Evolutionary conservation across 2,888 invertebrate species (phyloP), one percentile per base, ranked within the genome.

Genomic region (Amiota minor): DNA sequence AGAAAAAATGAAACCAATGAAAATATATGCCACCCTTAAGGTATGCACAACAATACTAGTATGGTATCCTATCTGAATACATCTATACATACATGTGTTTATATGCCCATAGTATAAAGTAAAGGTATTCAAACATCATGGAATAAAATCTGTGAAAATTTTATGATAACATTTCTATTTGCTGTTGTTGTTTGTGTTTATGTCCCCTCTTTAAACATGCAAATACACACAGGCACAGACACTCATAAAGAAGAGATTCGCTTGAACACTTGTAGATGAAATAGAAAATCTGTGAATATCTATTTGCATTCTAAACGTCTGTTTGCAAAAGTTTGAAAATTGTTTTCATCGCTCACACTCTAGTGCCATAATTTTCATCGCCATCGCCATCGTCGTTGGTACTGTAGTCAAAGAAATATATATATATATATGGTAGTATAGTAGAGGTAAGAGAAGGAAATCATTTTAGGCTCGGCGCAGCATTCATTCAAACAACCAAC

Each of bases 231-330:
- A 53, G 14, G 53, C 53, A 53, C 53, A 12, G 23, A 23, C 23
- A 6, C 2, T 35, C 35, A 35, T 8, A 35, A 8, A 35, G 35
- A 35, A 35, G 35, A 4, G 35, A 35, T 35, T 35, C 53, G 53
- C 2, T 53, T 53, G 16, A 53, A 53, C 53, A 53, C n/a, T 53
- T 18, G 59, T 35, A 35, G 61, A 18, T 20, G 18, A 61, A 61
- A 61, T 20, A 14, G 62, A 62, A 59, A 62, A 62, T 62, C 62
- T 62, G 35, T 23, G 45, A 62, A 62, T 62, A 62, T 84, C 83
- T 76, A 86, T 84, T 83, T 86, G 86, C 86, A 86, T 86, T 86
- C 53, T 68, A 53, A 50, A 68, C 50, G 67, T 83, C 80, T 76
- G 84, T 83, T 83, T 84, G 86, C 86, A 84, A 86, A 84, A 78